phyloP scores from a whole-genome alignment of 2,797 vertebrate genomes.

The Halcyon badia region DNA sequence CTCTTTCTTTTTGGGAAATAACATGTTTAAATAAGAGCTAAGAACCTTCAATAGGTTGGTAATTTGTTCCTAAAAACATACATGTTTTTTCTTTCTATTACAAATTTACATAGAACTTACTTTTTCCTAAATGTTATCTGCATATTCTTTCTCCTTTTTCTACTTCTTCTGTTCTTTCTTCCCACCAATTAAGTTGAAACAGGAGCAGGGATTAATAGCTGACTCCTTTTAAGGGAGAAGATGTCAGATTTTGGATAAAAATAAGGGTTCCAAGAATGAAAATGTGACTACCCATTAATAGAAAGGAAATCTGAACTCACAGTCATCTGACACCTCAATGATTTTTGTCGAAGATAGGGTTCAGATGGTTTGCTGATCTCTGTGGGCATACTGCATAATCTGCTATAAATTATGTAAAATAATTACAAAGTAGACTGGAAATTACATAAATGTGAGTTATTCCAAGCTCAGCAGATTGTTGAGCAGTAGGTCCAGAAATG shows the following conservation, averaged over 20 bases:
- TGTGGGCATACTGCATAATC: conserved; percentile 1
- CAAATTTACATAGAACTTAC: neutral
- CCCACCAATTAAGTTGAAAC: neutral
- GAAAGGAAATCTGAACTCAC: conserved; percentile 8
- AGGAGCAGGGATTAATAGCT: neutral
- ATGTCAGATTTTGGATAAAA: conserved; percentile 6
- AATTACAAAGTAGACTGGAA: conserved; percentile 8
- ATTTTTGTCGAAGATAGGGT: neutral
- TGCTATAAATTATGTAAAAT: conserved; percentile 1
- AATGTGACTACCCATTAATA: neutral
- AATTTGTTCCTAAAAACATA: neutral
- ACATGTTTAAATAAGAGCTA: neutral
- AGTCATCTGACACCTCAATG: neutral
- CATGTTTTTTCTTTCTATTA: neutral
- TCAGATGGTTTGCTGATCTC: conserved; percentile 8
- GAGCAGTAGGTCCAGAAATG: neutral
- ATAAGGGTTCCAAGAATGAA: neutral
- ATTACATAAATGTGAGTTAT: neutral
- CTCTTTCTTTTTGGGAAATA: neutral
- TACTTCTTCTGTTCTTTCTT: neutral
- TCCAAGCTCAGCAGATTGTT: neutral
- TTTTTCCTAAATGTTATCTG: neutral
- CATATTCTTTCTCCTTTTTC: neutral
- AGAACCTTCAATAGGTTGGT: neutral
- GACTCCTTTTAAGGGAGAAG: neutral